Evolutionary conservation across 2,888 invertebrate species (phyloP), one percentile per base, ranked within the genome.

Genomic region (Brachypalpus laphriformis): DNA sequence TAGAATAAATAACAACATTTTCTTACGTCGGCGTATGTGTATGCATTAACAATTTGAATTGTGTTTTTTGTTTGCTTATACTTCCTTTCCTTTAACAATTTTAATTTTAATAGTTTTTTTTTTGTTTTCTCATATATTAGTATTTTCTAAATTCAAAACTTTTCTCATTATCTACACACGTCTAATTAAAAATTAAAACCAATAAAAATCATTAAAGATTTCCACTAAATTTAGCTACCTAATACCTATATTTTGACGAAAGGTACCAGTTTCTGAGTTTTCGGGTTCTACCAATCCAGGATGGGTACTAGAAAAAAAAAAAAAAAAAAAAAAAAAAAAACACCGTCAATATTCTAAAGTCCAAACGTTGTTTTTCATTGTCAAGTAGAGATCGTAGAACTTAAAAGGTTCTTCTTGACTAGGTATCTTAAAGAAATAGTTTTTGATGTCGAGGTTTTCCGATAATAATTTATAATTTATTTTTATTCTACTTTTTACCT

Each of bases 1-100:
- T 74, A 78, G 70, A 83, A 80, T 78, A 83, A 83, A 80, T 83
- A 83, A 83, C 83, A 83, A 83, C 80, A 65, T 80, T 34, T 70
- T 72, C 31, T 59, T 49, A 56, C 61, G 57, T 61, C 74, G 61
- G 68, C 70, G 74, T 65, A 78, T n/a, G 25, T 25, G 25, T 51
- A 78, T 63, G 74, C 83, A 74, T 51, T 77, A 77, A 83, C 74
- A 83, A 68, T 47, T 66, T 81, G 22, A 54, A 65, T 57, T 59
- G 18, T 37, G 18, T 28, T 63, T 16, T 68, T 9, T 59, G 1
- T 37, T 0, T 49, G 3, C 20, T 14, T 31, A 7, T 42, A 25
- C 11, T 63, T 57, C 59, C 49, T 22, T 51, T 76, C 9, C 3
- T 57, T 66, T 59, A 49, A 57, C 25, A 28, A 25, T 56, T 47